phyloP scores from a whole-genome alignment of 2,113 vertebrate genomes.

The Rafetus swinhoei region DNA sequence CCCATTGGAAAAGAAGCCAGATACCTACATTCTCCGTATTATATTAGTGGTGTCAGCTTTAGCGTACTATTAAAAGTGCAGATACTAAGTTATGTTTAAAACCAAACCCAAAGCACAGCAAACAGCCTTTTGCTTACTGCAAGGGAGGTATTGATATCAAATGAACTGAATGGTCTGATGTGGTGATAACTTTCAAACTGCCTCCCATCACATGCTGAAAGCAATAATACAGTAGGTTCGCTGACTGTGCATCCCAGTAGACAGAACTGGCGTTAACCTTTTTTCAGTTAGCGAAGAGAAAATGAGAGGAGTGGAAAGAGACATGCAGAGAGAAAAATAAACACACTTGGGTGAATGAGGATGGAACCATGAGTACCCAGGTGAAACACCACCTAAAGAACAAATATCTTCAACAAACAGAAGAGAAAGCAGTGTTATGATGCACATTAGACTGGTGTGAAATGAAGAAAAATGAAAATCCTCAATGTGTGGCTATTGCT shows the following conservation, averaged over 20 bases:
- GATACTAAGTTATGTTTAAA: background rate
- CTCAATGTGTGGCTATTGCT: constrained; percentile 58
- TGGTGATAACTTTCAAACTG: rapidly evolving
- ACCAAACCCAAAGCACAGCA: constrained; percentile 35
- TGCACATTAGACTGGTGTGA: background rate
- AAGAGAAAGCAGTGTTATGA: background rate
- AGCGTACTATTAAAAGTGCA: background rate
- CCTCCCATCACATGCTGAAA: rapidly evolving
- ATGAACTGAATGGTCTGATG: background rate
- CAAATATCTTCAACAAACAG: background rate
- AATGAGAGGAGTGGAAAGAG: rapidly evolving
- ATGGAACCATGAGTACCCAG: background rate
- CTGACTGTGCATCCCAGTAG: background rate
- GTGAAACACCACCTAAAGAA: background rate
- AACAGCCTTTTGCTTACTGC: background rate
- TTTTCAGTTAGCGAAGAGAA: background rate
- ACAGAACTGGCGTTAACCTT: background rate
- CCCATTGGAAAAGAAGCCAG: background rate
- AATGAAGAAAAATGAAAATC: background rate
- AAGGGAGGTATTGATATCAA: constrained; percentile 11
- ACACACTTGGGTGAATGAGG: background rate
- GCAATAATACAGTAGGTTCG: rapidly evolving
- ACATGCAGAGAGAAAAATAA: background rate
- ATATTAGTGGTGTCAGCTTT: background rate
- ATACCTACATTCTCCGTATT: constrained; percentile 19